Percentiles rank a stretch among this genome's conserved stretches.
These are phyloP conservation scores for Phytoseiulus persimilis DNA, from an alignment of 2,888 invertebrate species.

Conservation along the genomic window DNA sequence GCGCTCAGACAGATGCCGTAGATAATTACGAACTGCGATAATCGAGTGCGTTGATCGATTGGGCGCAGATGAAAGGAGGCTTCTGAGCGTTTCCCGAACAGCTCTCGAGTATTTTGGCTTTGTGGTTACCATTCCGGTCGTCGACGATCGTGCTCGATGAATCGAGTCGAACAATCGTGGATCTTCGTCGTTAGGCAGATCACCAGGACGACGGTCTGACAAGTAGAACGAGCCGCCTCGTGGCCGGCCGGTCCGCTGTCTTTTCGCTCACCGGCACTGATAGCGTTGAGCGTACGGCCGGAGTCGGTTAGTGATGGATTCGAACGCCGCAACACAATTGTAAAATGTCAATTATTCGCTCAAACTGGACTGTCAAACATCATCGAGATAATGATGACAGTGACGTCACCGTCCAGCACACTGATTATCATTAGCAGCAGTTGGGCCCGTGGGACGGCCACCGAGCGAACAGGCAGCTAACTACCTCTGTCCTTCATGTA, in stretches of 20 bases:
- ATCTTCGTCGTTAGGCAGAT: not conserved
- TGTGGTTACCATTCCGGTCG: not conserved
- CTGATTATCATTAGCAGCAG: not conserved
- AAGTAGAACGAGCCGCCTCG: not conserved
- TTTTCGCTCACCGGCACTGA: not conserved
- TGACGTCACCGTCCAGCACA: not conserved
- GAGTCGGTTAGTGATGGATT: not conserved
- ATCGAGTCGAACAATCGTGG: not conserved
- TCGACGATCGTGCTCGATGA: not conserved
- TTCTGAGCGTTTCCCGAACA: not conserved
- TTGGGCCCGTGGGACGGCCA: not conserved
- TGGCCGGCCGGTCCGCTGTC: not conserved
- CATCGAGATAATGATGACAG: not conserved
- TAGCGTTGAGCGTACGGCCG: not conserved
- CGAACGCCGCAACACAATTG: not conserved
- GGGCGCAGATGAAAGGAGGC: too few relatives aligned
- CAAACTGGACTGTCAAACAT: not conserved
- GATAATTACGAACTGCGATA: not conserved
- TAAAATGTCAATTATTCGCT: not conserved
- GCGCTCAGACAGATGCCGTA: not conserved
- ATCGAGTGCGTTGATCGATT: not conserved
- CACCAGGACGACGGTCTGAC: not conserved
- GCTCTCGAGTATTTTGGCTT: not conserved
- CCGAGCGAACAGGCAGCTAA: not conserved
- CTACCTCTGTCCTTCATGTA: not conserved